These are phyloP conservation scores for Mareca strepera DNA, from an alignment of 2,797 vertebrate genomes.

Conservation along the genomic window DNA sequence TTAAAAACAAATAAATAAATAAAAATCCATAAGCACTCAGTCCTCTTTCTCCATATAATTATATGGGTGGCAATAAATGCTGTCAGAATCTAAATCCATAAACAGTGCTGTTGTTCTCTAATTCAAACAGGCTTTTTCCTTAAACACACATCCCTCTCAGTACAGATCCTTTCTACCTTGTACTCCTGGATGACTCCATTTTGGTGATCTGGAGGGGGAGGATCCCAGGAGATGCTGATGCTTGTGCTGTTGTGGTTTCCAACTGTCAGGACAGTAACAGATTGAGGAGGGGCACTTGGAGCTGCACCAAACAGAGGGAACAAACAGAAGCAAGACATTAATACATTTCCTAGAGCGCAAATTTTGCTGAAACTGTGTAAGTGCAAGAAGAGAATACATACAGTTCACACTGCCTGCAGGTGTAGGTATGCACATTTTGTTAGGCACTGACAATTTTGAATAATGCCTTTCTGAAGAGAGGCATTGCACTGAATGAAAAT, in stretches of 20 bases:
- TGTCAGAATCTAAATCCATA: not conserved
- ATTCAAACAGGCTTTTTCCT: not conserved
- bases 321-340: slow-evolving; percentile 38
- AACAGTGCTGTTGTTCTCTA: not conserved
- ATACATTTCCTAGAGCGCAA: not conserved
- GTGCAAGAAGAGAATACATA: not conserved
- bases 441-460: not conserved
- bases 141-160: not conserved
- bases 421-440: not conserved
- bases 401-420: not conserved
- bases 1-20: not conserved
- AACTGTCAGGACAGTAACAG: slow-evolving; percentile 95
- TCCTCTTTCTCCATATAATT: not conserved
- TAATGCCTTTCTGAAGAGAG: slow-evolving; percentile 36
- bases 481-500: not conserved
- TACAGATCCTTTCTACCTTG: slow-evolving; percentile 80
- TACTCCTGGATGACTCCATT: slow-evolving; percentile 99
- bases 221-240: slow-evolving; percentile 99
- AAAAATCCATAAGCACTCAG: not conserved
- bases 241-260: slow-evolving; percentile 98
- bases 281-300: slow-evolving; percentile 96
- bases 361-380: slow-evolving; percentile 26
- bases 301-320: slow-evolving; percentile 77
- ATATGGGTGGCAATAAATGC: not conserved
- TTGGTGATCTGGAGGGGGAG: slow-evolving; percentile 94